These are phyloP conservation scores for Gonatopus flavifemur DNA, from an alignment of 1,140 invertebrate species.

Conservation along the genomic window DNA sequence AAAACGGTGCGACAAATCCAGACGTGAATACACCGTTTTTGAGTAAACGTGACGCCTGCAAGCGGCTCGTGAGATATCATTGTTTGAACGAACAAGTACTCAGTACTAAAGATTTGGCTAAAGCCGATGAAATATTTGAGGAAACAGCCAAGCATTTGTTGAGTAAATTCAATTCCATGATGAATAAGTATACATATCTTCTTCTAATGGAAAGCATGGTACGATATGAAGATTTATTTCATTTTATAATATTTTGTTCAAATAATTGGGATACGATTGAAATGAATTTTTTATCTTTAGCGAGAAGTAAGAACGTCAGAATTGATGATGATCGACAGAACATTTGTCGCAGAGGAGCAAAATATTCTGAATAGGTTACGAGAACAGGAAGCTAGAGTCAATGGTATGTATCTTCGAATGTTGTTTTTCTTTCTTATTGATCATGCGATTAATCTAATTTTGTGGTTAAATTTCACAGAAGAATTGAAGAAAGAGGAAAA, in stretches of 20 bases:
- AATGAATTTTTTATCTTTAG: slow-evolving; percentile 44
- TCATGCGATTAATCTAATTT: not conserved
- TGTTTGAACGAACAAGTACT: slow-evolving; percentile 73
- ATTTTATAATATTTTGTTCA: slow-evolving; percentile 13
- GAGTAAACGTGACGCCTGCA: slow-evolving; percentile 75
- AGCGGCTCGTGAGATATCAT: slow-evolving; percentile 80
- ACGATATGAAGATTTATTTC: slow-evolving; percentile 10
- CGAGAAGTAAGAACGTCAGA: slow-evolving; percentile 69
- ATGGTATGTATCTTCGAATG: slow-evolving; percentile 33
- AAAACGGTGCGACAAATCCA: slow-evolving; percentile 74
- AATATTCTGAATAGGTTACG: slow-evolving; percentile 62
- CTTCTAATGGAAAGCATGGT: slow-evolving; percentile 85
- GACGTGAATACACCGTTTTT: slow-evolving; percentile 77
- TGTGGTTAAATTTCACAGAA: slow-evolving; percentile 28
- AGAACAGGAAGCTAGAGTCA: slow-evolving; percentile 51
- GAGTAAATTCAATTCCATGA: slow-evolving; percentile 73
- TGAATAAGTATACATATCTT: slow-evolving; percentile 77
- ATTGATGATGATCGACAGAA: slow-evolving; percentile 71
- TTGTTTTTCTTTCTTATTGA: slow-evolving; percentile 1
- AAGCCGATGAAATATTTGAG: slow-evolving; percentile 78
- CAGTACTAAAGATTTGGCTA: slow-evolving; percentile 67
- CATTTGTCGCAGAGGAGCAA: slow-evolving; percentile 71
- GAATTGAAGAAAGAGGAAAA: slow-evolving; percentile 55
- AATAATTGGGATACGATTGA: slow-evolving; percentile 3
- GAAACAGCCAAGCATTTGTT: slow-evolving; percentile 72